A percentile compares a stretch with the other conserved stretches of the same genome.
Evolutionary conservation across 1,140 invertebrate species (phyloP).

Genomic region (Dermatophagoides farinae): DNA sequence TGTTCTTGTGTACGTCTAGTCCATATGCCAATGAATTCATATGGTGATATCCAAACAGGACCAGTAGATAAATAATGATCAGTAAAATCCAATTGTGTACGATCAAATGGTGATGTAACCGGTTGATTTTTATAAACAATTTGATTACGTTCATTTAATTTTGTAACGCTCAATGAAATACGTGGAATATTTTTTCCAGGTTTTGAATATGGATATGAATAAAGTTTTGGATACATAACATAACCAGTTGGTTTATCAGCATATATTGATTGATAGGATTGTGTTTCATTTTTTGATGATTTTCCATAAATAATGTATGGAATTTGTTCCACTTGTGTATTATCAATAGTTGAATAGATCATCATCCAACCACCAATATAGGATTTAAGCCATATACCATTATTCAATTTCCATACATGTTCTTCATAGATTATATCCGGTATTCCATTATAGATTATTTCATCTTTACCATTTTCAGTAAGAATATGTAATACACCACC

Average conservation of each 20-base stretch:
- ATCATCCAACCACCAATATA: conserved; percentile 21
- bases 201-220: conserved; percentile 15
- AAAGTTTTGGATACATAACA: conserved; percentile 11
- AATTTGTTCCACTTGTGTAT: conserved; percentile 20
- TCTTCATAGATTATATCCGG: conserved; percentile 32
- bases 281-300: conserved; percentile 11
- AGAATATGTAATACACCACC: conserved; percentile 5
- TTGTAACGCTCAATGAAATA: conserved; percentile 16
- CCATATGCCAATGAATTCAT: conserved; percentile 24
- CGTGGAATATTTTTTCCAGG: conserved; percentile 18
- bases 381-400: conserved; percentile 27
- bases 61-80: conserved; percentile 17
- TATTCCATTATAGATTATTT: conserved; percentile 27
- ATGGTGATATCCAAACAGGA: conserved; percentile 24
- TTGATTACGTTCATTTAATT: conserved; percentile 11
- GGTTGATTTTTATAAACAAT: neutral
- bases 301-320: conserved; percentile 18
- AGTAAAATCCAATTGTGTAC: neutral
- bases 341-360: conserved; percentile 25
- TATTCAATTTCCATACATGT: conserved; percentile 24
- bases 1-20: conserved; percentile 26
- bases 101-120: neutral
- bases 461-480: conserved; percentile 16
- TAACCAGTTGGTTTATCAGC: neutral
- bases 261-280: conserved; percentile 3